Evolutionary conservation across 2,113 vertebrate species (phyloP), one percentile per base, ranked within the genome.

Genomic region (Pogona vitticeps): DNA sequence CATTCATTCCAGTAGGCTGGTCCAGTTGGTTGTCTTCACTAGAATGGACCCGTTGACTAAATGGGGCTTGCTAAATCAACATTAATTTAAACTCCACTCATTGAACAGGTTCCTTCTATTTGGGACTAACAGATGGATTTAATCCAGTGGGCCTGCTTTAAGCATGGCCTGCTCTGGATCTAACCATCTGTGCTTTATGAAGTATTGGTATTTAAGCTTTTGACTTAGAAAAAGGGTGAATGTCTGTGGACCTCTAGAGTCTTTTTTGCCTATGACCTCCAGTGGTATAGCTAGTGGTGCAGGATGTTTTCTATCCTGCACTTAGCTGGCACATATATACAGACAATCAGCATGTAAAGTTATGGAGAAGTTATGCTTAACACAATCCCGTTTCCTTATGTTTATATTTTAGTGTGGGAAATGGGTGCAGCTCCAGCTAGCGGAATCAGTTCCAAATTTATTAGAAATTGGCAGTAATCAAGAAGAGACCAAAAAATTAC

Each of bases 401-500:
- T 90, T 94, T 94, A 85, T 89, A 72, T 93, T 96, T 10, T 91
- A 99, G 98, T 97, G 97, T 91, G 98, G 98, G 68, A 94, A 95
- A 73, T 95, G 96, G 94, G 89, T 98, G 76, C 97, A 98, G 76
- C 96, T 99, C 81, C 98, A 98, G 52, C 89, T 99, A 91, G 96
- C 97, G 46, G 98, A 98, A 93, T 97, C 98, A 31, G 94, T 95
- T 79, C 98, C 98, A 21, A 97, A 97, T 92, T 96, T 99, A 88
- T 94, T 98, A 92, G 98, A 98, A 96, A 98, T 98, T 71, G 98
- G 98, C 70, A 97, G 94, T 78, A 98, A 96, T 94, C 97, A 96
- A 92, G 97, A 98, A 73, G 97, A 99, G 89, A 96, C 97, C 78
- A 96, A 95, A 91, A 97, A 95, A 23, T 95, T 99, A 70, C 94